Percentiles rank a stretch among this genome's conserved stretches.
Conservation (phyloP, 2,797 vertebrate species). For the Pseudomugil gertrudae region DNA sequence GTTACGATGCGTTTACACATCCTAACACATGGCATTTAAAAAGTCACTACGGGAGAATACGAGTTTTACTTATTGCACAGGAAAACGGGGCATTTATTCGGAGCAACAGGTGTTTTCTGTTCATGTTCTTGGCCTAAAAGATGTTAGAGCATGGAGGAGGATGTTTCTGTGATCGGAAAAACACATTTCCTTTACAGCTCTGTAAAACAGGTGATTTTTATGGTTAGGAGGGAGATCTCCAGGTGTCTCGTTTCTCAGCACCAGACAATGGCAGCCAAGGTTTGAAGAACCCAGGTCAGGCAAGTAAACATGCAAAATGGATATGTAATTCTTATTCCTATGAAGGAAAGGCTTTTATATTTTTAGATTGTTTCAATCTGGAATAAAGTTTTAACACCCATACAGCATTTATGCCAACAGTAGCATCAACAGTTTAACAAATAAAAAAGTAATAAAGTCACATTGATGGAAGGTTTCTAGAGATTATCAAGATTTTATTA, state of each 20-base stretch:
- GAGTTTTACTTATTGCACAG: slow-evolving; percentile 1
- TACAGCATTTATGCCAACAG: too few relatives aligned
- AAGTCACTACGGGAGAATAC: neutral
- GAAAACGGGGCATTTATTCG: neutral
- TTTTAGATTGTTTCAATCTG: slow-evolving; percentile 1
- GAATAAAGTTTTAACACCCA: neutral
- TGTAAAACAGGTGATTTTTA: slow-evolving; percentile 56
- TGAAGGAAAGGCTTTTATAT: neutral
- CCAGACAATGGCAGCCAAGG: slow-evolving; percentile 11
- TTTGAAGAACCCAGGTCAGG: slow-evolving; percentile 16
- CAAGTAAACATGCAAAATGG: neutral
- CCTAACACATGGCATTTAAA: slow-evolving; percentile 14
- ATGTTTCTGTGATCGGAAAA: slow-evolving; percentile 66
- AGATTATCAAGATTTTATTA: neutral
- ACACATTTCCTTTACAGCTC: slow-evolving; percentile 43
- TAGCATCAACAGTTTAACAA: neutral
- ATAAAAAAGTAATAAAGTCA: neutral
- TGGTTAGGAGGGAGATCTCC: slow-evolving; percentile 33
- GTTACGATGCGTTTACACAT: slow-evolving; percentile 6
- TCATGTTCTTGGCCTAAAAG: slow-evolving; percentile 36
- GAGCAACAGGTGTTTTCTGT: slow-evolving; percentile 53
- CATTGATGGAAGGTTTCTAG: neutral
- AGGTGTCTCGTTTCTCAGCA: slow-evolving; percentile 13
- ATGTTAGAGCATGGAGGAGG: slow-evolving; percentile 1
- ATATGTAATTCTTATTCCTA: too few relatives aligned